These are phyloP conservation scores for Tetragonula clypearis DNA, from an alignment of 1,140 invertebrate genomes.

Conservation along the genomic window DNA sequence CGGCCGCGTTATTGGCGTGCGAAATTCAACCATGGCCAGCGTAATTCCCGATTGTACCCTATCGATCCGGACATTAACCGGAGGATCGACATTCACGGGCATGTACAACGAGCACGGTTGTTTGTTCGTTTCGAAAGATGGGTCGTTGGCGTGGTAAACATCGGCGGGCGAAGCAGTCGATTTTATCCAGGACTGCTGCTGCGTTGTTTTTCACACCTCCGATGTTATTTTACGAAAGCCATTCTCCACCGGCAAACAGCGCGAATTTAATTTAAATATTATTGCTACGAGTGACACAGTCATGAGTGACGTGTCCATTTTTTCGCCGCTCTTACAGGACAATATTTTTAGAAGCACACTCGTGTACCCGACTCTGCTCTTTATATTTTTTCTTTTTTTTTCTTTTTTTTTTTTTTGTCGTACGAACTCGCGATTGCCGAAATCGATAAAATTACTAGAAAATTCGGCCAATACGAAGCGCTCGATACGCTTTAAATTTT, in stretches of 20 bases:
- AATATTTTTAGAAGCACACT: background rate
- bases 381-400: too few relatives aligned
- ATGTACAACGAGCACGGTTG: background rate
- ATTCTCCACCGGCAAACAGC: background rate
- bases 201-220: background rate
- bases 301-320: background rate
- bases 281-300: background rate
- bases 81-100: background rate
- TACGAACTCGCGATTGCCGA: background rate
- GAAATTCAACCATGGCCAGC: conserved; percentile 10
- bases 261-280: conserved; percentile 17
- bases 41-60: background rate
- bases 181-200: background rate
- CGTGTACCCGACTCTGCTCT: background rate
- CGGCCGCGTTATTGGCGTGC: background rate
- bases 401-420: background rate
- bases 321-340: too few relatives aligned
- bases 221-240: conserved; percentile 1
- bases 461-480: background rate
- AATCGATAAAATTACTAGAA: background rate
- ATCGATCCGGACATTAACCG: conserved; percentile 19
- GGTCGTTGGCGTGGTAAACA: background rate
- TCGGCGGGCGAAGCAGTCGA: background rate
- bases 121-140: background rate
- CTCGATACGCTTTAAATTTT: background rate